Base-by-base conservation (phyloP, 2,113 vertebrate species). In the Herpailurus yagouaroundi region DNA sequence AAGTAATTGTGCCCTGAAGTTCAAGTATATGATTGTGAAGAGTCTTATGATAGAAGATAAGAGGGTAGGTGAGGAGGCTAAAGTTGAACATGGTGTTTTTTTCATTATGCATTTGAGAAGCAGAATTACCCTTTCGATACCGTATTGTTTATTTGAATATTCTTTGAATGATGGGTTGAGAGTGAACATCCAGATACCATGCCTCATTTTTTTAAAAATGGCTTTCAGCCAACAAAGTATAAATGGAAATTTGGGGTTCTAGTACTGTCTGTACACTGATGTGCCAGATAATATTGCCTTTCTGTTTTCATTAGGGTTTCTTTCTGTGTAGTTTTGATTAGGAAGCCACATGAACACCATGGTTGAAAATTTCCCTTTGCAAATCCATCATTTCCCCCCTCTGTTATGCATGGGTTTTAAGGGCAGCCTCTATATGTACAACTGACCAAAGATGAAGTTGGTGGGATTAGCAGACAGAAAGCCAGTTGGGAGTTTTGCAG, bases 1-100 rank as follows among this genome's bases (percentile, higher is more conserved):
- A 90, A 96, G 95, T 97, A 98, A 98, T 95, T 97, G 97, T 95
- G 91, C 96, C 96, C 97, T 94, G 94, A 96, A 98, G 97, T 98
- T 98, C 97, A 98, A 98, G 97, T 97, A 48, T 88, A 71, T 97
- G 95, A 92, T 98, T 97, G 95, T 97, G 88, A 97, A 97, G 97
- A 97, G 95, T 94, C 95, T 98, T 52, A 84, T 89, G 95, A 94
- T 90, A 91, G 86, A 87, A 86, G 94, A 96, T 96, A 92, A 98
- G 97, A 98, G 94, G 92, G 76, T 96, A 88, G 97, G 98, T 85
- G 94, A 98, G 95, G 90, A 98, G 97, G 97, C 95, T 81, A 96
- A 98, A 97, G 97, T 98, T 97, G 96, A 98, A 95, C 4, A 4
- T 64, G 81, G 74, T 95, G 74, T 95, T 97, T 91, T 95, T 97